These are phyloP conservation scores for Bradynema listronoti DNA, from an alignment of 1,140 invertebrate species.

Conservation along the genomic window DNA sequence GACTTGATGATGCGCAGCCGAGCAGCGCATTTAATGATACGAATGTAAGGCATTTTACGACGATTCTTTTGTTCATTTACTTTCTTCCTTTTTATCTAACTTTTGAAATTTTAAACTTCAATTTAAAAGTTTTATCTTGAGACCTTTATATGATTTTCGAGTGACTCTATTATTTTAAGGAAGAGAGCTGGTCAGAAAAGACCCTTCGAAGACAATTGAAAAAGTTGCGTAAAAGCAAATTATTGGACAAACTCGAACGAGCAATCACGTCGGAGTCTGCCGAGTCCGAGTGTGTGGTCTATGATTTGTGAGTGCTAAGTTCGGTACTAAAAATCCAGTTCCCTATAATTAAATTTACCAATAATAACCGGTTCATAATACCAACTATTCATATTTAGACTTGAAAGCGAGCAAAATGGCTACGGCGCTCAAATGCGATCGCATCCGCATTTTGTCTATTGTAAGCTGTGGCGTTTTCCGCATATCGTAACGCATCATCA, in stretches of 20 bases:
- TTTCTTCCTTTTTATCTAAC: too few species aligned
- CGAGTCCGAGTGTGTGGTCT: slow-evolving; percentile 31
- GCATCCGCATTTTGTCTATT: slow-evolving; percentile 64
- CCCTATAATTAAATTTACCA: slow-evolving; percentile 2
- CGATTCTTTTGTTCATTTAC: too few species aligned
- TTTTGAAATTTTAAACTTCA: too few species aligned
- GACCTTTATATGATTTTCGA: too few species aligned
- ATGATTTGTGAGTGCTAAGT: slow-evolving; percentile 33
- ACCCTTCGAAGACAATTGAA: slow-evolving; percentile 94
- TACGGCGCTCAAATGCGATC: slow-evolving; percentile 61
- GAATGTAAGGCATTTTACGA: too few species aligned
- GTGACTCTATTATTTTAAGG: too few species aligned
- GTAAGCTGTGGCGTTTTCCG: slow-evolving; percentile 84
- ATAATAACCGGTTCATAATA: slow-evolving; percentile 4
- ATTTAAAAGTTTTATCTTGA: too few species aligned
- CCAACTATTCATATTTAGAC: slow-evolving; percentile 31
- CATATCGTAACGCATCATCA: slow-evolving; percentile 92
- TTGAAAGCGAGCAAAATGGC: slow-evolving; percentile 41
- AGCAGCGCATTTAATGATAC: too few species aligned
- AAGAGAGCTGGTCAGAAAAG: slow-evolving; percentile 77
- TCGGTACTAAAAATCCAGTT: background rate
- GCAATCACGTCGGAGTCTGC: slow-evolving; percentile 32
- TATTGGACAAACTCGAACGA: slow-evolving; percentile 22
- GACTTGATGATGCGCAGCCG: too few species aligned
- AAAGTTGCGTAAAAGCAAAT: slow-evolving; percentile 76